A percentile compares a stretch with the other conserved stretches of the same genome.
These are phyloP conservation scores for Chaenogobius annularis DNA, from an alignment of 2,113 vertebrate genomes.

Conservation along the genomic window DNA sequence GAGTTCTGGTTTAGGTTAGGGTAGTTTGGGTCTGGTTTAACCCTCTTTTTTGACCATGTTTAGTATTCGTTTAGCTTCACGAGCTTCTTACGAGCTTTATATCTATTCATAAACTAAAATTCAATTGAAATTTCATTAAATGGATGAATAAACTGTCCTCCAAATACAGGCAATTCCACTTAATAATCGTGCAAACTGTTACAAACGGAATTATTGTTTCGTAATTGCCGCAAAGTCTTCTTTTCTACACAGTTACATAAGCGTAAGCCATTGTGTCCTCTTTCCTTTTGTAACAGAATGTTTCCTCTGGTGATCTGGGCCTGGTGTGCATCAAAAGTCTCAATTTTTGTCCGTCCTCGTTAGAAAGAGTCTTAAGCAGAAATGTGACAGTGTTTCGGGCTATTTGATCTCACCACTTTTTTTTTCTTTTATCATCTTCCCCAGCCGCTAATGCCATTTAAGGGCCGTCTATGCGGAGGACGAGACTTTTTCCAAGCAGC, in stretches of 20 bases:
- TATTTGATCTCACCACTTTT: constrained; percentile 30
- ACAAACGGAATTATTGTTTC: background rate
- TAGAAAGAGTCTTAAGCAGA: constrained; percentile 26
- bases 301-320: constrained; percentile 13
- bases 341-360: constrained; percentile 14
- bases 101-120: too few species aligned
- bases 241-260: constrained; percentile 10
- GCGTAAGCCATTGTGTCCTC: background rate
- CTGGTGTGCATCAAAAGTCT: constrained; percentile 49
- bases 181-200: too few species aligned
- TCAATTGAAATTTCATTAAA: too few species aligned
- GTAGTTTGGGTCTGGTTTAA: background rate
- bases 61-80: too few species aligned
- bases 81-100: too few species aligned
- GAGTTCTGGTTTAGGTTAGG: too few species aligned
- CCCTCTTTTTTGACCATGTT: background rate
- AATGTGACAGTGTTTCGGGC: constrained; percentile 25
- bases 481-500: constrained; percentile 50
- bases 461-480: constrained; percentile 46
- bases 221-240: background rate
- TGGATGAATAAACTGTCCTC: too few species aligned
- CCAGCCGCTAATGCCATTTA: constrained; percentile 55
- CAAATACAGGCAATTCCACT: too few species aligned
- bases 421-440: constrained; percentile 35
- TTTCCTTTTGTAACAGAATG: constrained; percentile 8